Conservation (phyloP, 2,113 vertebrate species). For the Protobothrops flavoviridis region DNA sequence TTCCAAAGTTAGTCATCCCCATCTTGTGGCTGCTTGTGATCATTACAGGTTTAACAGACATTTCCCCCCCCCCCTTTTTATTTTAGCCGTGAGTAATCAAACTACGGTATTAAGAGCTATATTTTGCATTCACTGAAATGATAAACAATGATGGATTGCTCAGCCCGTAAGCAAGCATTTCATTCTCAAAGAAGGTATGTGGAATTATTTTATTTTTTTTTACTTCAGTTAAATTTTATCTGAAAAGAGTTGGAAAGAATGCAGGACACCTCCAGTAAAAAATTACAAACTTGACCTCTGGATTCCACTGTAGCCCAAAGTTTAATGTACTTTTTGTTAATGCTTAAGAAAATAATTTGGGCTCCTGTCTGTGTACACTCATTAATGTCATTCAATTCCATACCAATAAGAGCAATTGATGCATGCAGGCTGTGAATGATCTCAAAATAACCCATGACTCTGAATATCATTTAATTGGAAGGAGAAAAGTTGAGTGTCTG, state of each 20-base stretch:
- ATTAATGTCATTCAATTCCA: background rate
- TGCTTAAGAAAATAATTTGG: background rate
- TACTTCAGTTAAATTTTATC: background rate
- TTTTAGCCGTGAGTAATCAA: background rate
- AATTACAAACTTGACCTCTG: background rate
- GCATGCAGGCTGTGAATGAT: background rate
- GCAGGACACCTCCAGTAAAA: background rate
- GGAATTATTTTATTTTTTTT: background rate
- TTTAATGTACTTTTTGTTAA: background rate
- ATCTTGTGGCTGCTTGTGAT: slow-evolving; percentile 45
- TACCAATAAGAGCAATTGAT: background rate
- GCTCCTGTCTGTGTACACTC: background rate
- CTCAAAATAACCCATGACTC: background rate
- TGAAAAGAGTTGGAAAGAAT: background rate
- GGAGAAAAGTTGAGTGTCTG: background rate
- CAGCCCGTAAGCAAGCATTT: background rate
- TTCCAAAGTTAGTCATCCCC: slow-evolving; percentile 18
- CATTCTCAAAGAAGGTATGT: background rate
- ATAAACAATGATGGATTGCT: background rate
- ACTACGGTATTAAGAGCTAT: background rate
- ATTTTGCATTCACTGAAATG: background rate
- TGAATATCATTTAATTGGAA: background rate
- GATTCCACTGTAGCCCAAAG: background rate
- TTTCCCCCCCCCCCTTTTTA: rapidly evolving
- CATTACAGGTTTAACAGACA: slow-evolving; percentile 26